Base-by-base conservation (phyloP, 2,888 invertebrate genomes). In the Theretra japonica region DNA sequence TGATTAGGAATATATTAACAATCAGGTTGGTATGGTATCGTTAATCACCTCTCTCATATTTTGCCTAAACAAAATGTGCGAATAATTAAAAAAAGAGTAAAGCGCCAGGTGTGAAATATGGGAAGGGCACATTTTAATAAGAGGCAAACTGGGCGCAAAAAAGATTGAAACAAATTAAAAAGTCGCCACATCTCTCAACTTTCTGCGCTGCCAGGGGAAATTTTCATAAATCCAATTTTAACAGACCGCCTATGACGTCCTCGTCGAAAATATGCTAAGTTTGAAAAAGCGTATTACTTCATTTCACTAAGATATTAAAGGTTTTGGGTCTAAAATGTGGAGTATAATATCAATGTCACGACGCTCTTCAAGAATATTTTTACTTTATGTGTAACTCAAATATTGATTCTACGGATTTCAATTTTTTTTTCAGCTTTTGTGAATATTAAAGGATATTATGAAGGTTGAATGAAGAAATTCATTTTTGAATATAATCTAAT, bases 181-280 rank as follows among this genome's bases (percentile, higher is more conserved):
- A 86, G 85, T 86, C 86, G 77, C 84, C 85, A 82, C 82, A 82
- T 82, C 81, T 83, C 79, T 83, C 77, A 84, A 86, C 82, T 65
- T 85, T 83, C 79, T 75, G 77, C 79, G 71, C 72, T 72, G 76
- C 76, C 72, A 71, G 70, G 77, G 73, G 75, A 78, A 78, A 81
- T 80, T 83, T 84, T 83, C 79, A 83, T 84, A 85, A 88, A 86
- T 87, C 83, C 82, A 81, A 87, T 84, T 86, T 87, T 79, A 82
- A 82, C 79, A 75, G 77, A 78, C 80, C 75, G 71, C 65, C 74
- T 77, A 75, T 75, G 77, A 77, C 78, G 80, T 80, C 75, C 75
- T 73, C 69, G 73, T 59, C 68, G 41, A 70, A 65, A 48, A 65
- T 69, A 33, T 53, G 53, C 53, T 53, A 56, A 69, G 30, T 53